Evolutionary conservation across 1,140 invertebrate genomes (phyloP).

Genomic region (Drosophila gunungcola): DNA sequence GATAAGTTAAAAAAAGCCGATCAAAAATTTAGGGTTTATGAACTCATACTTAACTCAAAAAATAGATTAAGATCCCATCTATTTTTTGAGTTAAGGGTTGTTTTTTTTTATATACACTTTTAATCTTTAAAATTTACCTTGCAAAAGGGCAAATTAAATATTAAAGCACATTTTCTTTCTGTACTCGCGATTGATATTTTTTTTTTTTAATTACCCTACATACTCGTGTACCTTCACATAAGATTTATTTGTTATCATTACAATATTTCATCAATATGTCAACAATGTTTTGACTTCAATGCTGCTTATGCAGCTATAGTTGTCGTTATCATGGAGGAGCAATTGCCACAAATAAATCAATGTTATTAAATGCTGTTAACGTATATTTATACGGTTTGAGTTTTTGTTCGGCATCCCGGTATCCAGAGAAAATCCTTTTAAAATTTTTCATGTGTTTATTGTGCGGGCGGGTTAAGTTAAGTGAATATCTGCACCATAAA

Average conservation of each 20-base stretch:
- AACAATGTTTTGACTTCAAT: slow-evolving; percentile 21
- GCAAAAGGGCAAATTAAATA: background rate
- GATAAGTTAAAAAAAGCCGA: no score
- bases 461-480: background rate
- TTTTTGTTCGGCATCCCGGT: background rate
- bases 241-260: slow-evolving; percentile 47
- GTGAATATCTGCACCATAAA: background rate
- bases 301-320: slow-evolving; percentile 13
- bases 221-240: slow-evolving; percentile 14
- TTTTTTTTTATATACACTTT: no score
- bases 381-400: slow-evolving; percentile 16
- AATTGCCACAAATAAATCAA: slow-evolving; percentile 64
- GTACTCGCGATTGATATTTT: background rate
- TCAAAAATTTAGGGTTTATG: no score
- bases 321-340: slow-evolving; percentile 20
- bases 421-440: slow-evolving; percentile 10
- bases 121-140: no score
- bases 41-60: no score
- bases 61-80: no score
- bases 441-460: background rate
- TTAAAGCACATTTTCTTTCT: background rate
- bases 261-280: slow-evolving; percentile 29
- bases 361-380: slow-evolving; percentile 71
- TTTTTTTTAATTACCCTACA: background rate
- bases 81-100: no score